Conservation (phyloP, 2,888 invertebrate genomes). For the Pediacus dermestoides region DNA sequence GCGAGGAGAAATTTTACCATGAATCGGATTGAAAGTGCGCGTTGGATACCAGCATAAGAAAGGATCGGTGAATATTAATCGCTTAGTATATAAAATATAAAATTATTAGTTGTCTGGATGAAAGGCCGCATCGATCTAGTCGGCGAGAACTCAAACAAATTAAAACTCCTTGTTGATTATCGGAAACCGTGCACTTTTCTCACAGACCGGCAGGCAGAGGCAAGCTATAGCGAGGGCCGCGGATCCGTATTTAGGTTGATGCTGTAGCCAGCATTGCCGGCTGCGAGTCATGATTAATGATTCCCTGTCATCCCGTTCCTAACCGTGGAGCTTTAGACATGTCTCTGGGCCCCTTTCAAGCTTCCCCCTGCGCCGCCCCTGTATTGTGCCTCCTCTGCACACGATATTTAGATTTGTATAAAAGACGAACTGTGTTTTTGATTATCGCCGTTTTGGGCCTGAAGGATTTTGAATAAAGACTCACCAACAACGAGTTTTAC, state of each 20-base stretch:
- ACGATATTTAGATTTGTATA: conserved; percentile 49
- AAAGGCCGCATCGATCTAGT: conserved; percentile 25
- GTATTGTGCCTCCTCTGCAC: conserved; percentile 41
- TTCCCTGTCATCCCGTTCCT: conserved; percentile 48
- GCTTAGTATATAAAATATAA: neutral
- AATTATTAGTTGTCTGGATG: conserved; percentile 3
- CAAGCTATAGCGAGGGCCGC: conserved; percentile 35
- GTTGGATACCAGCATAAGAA: too few relatives aligned
- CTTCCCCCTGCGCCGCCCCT: conserved; percentile 42
- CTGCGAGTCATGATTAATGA: conserved; percentile 52
- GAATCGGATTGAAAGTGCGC: too few relatives aligned
- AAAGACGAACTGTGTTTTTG: conserved; percentile 49
- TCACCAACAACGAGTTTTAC: conserved; percentile 16
- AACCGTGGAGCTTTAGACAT: conserved; percentile 50
- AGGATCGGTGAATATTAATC: conserved; percentile 1
- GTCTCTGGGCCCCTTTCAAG: conserved; percentile 46
- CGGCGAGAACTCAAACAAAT: conserved; percentile 41
- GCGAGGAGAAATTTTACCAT: too few relatives aligned
- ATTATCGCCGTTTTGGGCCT: conserved; percentile 49
- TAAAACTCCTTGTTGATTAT: conserved; percentile 47
- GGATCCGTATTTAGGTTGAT: conserved; percentile 47
- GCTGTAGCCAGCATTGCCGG: conserved; percentile 36
- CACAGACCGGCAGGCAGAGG: conserved; percentile 29
- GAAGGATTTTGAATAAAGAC: conserved; percentile 43
- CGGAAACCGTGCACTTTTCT: conserved; percentile 46